Base-by-base conservation (phyloP, 23 tunicate species). In the Oikopleura albicans region DNA sequence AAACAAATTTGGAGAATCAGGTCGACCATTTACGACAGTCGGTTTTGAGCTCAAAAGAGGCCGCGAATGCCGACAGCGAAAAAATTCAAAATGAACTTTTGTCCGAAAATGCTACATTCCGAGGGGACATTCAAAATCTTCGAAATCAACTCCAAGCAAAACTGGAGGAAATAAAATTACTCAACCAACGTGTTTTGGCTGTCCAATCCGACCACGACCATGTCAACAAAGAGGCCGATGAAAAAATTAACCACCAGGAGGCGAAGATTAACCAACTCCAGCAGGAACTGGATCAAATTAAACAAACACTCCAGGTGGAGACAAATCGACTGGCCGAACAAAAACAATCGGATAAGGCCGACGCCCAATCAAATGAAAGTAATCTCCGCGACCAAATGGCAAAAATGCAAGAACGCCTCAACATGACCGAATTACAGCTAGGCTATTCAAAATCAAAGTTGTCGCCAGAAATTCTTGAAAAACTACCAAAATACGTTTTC, bases 401-500 rank as follows among this genome's bases (percentile, higher is more conserved):
- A 31, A 71, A 71, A 29, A 71, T 71, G 79, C 79, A 71, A 29
- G 79, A 71, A 71, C 33, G 79, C 28, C 35, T 71, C 4, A 71
- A 71, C 37, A 31, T 71, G 33, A 37, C 35, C 37, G 79, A 71
- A 71, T 29, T 71, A 16, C 4, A 71, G n/a, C n/a, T n/a, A n/a
- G n/a, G n/a, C n/a, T n/a, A n/a, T n/a, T n/a, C n/a, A n/a, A n/a
- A n/a, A n/a, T n/a, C n/a, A n/a, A n/a, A n/a, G n/a, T n/a, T n/a
- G n/a, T n/a, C n/a, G n/a, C n/a, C n/a, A n/a, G n/a, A n/a, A n/a
- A n/a, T n/a, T n/a, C n/a, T n/a, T n/a, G n/a, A n/a, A n/a, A n/a
- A n/a, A n/a, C n/a, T n/a, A n/a, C n/a, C n/a, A n/a, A n/a, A n/a
- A n/a, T n/a, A n/a, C n/a, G n/a, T n/a, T n/a, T n/a, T n/a, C n/a